Percentiles rank a stretch among this genome's conserved stretches.
phyloP scores from a whole-genome alignment of 2,113 vertebrate species.

The Dolichallabes microphthalmus region DNA sequence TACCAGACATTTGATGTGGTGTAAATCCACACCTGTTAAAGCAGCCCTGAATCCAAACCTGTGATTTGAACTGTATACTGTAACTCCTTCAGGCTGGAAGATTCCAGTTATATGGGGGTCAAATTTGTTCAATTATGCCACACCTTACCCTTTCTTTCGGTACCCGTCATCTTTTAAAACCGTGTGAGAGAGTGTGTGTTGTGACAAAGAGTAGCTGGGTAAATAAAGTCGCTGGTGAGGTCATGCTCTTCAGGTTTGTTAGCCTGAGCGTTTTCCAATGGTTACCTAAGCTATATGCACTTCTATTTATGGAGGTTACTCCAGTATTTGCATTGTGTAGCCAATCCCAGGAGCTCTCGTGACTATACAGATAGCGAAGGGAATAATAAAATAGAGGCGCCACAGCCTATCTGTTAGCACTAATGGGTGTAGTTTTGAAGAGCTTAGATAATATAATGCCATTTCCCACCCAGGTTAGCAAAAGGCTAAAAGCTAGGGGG shows the following conservation, averaged over 20 bases:
- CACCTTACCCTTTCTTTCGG: background rate
- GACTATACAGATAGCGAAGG: slow-evolving; percentile 4
- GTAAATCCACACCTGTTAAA: slow-evolving; percentile 4
- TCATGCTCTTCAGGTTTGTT: slow-evolving; percentile 26
- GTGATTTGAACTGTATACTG: background rate
- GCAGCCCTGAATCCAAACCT: background rate
- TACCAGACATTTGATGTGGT: slow-evolving; percentile 6
- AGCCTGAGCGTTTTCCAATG: slow-evolving; percentile 16
- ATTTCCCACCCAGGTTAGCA: background rate
- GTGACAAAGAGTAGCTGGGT: background rate
- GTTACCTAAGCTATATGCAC: background rate
- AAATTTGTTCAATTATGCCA: background rate
- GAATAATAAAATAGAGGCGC: slow-evolving; percentile 6
- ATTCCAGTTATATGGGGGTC: slow-evolving; percentile 1
- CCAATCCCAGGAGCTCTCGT: slow-evolving; percentile 16
- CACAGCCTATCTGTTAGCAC: background rate
- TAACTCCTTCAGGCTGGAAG: slow-evolving; percentile 8
- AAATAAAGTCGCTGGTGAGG: slow-evolving; percentile 28
- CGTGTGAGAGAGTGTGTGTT: background rate
- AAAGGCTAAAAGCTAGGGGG: background rate
- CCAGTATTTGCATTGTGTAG: slow-evolving; percentile 28
- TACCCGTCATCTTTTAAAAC: background rate
- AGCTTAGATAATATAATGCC: slow-evolving; percentile 23
- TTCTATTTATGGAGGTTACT: slow-evolving; percentile 25
- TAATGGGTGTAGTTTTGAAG: background rate